Conservation (phyloP, 2,113 vertebrate genomes). For the Prunella fulvescens region DNA sequence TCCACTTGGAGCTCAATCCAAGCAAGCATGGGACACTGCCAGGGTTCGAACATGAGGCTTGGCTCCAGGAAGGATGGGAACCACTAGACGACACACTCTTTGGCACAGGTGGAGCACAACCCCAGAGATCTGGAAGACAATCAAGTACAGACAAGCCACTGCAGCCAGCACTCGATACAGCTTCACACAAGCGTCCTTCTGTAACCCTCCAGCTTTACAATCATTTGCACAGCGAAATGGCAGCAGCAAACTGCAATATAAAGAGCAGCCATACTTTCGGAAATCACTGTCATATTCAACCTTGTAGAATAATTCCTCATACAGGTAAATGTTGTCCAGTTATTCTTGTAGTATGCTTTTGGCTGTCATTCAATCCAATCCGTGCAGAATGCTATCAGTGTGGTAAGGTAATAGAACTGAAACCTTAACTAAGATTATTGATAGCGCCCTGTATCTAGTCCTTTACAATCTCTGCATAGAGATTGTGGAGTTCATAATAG, state of each 20-base stretch:
- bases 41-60: constrained; percentile 59
- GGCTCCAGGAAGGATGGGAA: constrained; percentile 56
- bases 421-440: constrained; percentile 67
- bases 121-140: constrained; percentile 50
- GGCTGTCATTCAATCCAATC: constrained; percentile 8
- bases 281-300: neutral
- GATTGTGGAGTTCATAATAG: constrained; percentile 72
- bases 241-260: neutral
- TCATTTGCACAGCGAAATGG: neutral
- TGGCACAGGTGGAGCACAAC: constrained; percentile 61
- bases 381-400: constrained; percentile 44
- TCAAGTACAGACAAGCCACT: constrained; percentile 46
- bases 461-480: constrained; percentile 69
- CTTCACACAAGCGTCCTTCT: neutral
- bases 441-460: constrained; percentile 53
- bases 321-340: neutral
- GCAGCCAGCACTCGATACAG: constrained; percentile 4
- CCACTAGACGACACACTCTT: constrained; percentile 64
- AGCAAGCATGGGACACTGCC: constrained; percentile 52
- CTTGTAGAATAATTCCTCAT: neutral
- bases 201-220: constrained; percentile 19
- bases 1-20: constrained; percentile 38
- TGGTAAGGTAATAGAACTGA: constrained; percentile 56
- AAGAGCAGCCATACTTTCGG: neutral
- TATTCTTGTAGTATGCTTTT: constrained; percentile 39